Evolutionary conservation across 2,113 vertebrate species (phyloP), one percentile per base, ranked within the genome.

Genomic region (Canis aureus): DNA sequence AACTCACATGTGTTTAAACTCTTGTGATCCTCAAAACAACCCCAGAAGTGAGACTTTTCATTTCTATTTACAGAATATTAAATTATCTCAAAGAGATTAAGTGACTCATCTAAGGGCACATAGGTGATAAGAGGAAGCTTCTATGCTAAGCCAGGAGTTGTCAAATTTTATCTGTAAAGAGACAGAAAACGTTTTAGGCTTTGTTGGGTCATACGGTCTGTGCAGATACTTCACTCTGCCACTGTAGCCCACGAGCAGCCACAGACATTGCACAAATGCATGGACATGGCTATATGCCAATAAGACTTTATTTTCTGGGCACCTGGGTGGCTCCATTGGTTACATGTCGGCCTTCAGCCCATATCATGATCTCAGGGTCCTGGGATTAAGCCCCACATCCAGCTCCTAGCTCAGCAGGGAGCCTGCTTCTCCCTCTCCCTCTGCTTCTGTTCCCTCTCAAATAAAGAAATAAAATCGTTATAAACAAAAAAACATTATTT

Each of bases 121-220:
- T 57, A 59, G 53, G 20, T 97, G 69, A 89, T 0, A 96, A 94
- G 15, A 67, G 38, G 57, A 96, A 96, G 8, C 43, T 91, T 59
- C 57, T 27, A 11, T 11, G 53, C 2, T 2, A 49, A 91, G 90
- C 74, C 73, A 90, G 69, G 8, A 11, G 16, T 66, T 92, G 57
- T 60, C 25, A 96, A 89, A 78, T 71, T 88, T 74, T 7, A 82
- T 62, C 69, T 51, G 32, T 53, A 92, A 66, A 88, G 32, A 66
- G 23, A 3, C 16, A 85, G 89, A 93, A 86, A 57, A 35, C 32
- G 25, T 38, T 67, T 90, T 69, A 67, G 62, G 32, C 9, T 92
- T 67, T 85, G 20, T 23, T 23, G 12, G 20, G 17, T 8, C n/a
- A 66, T 27, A 62, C 0, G 16, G 10, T 32, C 49, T 49, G 7